A percentile compares a stretch with the other conserved stretches of the same genome.
phyloP scores from a whole-genome alignment of 2,113 vertebrate species.

The Girardinichthys multiradiatus region DNA sequence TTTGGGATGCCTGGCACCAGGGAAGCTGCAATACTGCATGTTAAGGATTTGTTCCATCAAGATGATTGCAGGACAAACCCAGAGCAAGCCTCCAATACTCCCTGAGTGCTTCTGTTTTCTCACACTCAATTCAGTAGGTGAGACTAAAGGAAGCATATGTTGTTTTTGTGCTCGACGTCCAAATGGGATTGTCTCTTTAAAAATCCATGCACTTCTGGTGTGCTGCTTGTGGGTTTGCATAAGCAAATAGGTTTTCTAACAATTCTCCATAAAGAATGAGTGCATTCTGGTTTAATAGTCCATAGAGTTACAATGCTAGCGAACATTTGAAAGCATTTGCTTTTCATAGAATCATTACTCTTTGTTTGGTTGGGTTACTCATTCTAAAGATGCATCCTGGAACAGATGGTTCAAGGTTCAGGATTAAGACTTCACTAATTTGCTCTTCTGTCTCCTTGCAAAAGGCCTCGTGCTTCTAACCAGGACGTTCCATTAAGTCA shows the following conservation, averaged over 20 bases:
- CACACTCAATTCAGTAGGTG: slow-evolving; percentile 24
- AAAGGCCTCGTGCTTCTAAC: slow-evolving; percentile 14
- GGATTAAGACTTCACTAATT: slow-evolving; percentile 65
- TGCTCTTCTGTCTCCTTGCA: slow-evolving; percentile 52
- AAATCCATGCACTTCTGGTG: slow-evolving; percentile 29
- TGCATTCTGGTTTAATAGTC: neutral
- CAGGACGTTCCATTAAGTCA: slow-evolving; percentile 11
- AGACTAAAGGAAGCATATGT: slow-evolving; percentile 59
- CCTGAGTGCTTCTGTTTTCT: slow-evolving; percentile 21
- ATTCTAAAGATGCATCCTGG: slow-evolving; percentile 32
- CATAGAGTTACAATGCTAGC: slow-evolving; percentile 2
- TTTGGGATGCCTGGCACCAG: neutral
- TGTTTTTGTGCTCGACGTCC: slow-evolving; percentile 30
- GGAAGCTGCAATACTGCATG: neutral
- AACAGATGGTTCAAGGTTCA: slow-evolving; percentile 64
- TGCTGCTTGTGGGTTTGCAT: slow-evolving; percentile 43
- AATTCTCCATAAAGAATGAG: slow-evolving; percentile 8
- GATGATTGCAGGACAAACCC: neutral
- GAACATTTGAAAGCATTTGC: slow-evolving; percentile 4
- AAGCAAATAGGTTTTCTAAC: slow-evolving; percentile 53
- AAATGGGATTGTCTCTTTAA: slow-evolving; percentile 44
- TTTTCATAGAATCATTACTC: neutral
- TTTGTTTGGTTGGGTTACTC: slow-evolving; percentile 6
- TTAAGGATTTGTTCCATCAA: neutral
- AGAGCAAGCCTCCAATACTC: slow-evolving; percentile 15